Evolutionary conservation across 2,888 invertebrate genomes (phyloP).

Genomic region (Aspidiotus destructor): DNA sequence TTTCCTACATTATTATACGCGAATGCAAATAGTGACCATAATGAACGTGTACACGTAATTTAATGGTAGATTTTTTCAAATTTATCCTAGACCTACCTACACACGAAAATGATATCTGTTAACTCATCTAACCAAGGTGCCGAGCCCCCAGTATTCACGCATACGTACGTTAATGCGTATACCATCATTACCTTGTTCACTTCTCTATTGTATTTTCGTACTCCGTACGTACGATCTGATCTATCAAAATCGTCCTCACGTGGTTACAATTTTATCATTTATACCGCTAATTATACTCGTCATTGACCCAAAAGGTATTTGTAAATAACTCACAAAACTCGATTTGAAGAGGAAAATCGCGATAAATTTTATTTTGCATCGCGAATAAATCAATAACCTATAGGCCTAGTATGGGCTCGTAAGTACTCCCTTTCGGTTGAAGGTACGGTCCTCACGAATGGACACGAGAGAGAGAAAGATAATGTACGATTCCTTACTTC

Average conservation of each 20-base stretch:
- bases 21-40: neutral
- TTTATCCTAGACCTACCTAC: slow-evolving; percentile 28
- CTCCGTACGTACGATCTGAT: neutral
- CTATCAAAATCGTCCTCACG: neutral
- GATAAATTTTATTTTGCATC: no score
- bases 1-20: neutral
- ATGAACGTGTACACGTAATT: neutral
- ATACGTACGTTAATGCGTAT: neutral
- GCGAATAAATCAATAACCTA: no score
- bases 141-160: neutral
- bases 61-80: neutral
- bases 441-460: no score
- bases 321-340: neutral
- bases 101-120: slow-evolving; percentile 17
- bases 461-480: no score
- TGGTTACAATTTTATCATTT: slow-evolving; percentile 6
- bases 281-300: slow-evolving; percentile 1
- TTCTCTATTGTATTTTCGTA: slow-evolving; percentile 9
- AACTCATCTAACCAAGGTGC: slow-evolving; percentile 25
- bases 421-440: no score
- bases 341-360: no score
- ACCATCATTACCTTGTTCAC: slow-evolving; percentile 1
- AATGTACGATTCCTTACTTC: no score
- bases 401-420: no score
- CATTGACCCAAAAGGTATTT: slow-evolving; percentile 24